Evolutionary conservation across 2,797 vertebrate species (phyloP).

Genomic region (Amazonetta brasiliensis): DNA sequence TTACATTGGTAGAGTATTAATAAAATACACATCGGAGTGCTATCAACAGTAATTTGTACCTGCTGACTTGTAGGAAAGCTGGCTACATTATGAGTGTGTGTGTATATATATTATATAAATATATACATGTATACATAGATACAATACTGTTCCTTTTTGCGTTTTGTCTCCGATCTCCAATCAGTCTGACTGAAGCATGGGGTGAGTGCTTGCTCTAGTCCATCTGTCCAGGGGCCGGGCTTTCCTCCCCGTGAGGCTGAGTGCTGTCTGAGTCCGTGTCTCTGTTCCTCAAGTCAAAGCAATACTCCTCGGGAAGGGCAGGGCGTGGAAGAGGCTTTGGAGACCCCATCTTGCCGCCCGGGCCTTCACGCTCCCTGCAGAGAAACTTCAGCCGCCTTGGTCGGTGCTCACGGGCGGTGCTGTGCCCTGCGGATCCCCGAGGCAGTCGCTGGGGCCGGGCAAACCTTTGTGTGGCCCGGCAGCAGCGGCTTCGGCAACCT

Average conservation of each 20-base stretch:
- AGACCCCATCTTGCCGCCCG: constrained; percentile 49
- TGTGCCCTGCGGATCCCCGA: constrained; percentile 63
- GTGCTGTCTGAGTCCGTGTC: constrained; percentile 53
- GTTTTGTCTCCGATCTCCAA: constrained; percentile 56
- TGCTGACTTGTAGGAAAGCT: constrained; percentile 79
- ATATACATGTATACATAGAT: constrained; percentile 77
- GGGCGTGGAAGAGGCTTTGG: constrained; percentile 29
- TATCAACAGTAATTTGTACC: constrained; percentile 73
- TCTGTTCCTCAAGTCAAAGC: constrained; percentile 79
- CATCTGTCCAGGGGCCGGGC: constrained; percentile 42
- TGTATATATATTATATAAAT: constrained; percentile 76
- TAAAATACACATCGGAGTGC: constrained; percentile 74
- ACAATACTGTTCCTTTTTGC: constrained; percentile 71
- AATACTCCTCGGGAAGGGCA: constrained; percentile 74
- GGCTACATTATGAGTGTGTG: constrained; percentile 73
- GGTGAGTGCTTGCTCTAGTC: constrained; percentile 59
- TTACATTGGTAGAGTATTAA: constrained; percentile 73
- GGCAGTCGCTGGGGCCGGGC: constrained; percentile 64
- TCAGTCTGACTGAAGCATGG: constrained; percentile 68
- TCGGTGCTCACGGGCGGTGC: constrained; percentile 78
- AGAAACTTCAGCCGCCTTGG: constrained; percentile 77
- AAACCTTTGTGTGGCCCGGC: background rate
- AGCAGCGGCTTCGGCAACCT: background rate
- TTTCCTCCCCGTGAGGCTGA: constrained; percentile 38
- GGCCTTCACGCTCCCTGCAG: constrained; percentile 75